These are phyloP conservation scores for Meleagris gallopavo DNA, from an alignment of 2,113 vertebrate genomes.

Conservation along the genomic window DNA sequence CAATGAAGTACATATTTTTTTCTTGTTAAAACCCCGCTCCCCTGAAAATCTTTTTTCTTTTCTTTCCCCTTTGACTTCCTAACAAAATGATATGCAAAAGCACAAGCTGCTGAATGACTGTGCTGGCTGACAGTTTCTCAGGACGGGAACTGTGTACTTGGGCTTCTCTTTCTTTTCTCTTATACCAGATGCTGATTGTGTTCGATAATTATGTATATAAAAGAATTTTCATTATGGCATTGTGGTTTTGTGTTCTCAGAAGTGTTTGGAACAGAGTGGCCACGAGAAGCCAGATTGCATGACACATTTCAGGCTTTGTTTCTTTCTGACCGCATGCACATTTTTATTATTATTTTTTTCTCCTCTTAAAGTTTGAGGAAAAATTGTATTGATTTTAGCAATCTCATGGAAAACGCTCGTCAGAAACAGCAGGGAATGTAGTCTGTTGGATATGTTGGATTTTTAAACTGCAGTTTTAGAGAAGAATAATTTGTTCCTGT, in stretches of 20 bases:
- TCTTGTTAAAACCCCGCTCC: not conserved
- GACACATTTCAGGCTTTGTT: constrained; percentile 50
- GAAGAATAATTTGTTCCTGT: not conserved
- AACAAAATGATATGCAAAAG: not conserved
- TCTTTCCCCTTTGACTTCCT: not conserved
- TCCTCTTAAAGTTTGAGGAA: not conserved
- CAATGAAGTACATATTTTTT: not conserved
- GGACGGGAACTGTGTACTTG: not conserved
- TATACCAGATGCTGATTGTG: constrained; percentile 32
- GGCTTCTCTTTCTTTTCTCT: not conserved
- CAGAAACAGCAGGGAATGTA: not conserved
- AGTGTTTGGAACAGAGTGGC: not conserved
- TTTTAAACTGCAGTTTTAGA: not conserved
- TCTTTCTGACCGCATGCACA: constrained; percentile 5
- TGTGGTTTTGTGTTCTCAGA: constrained; percentile 67
- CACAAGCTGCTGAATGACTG: not conserved
- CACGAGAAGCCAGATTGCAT: constrained; percentile 28
- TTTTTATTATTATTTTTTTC: not conserved
- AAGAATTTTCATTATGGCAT: constrained; percentile 58
- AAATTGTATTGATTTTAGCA: not conserved
- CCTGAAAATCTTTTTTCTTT: not conserved
- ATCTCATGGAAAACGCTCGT: not conserved
- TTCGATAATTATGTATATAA: constrained; percentile 18
- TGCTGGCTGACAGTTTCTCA: constrained; percentile 4
- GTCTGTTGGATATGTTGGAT: not conserved